Percentiles rank a stretch among this genome's conserved stretches.
phyloP scores from a whole-genome alignment of 2,797 vertebrate species.

The Megalops cyprinoides region DNA sequence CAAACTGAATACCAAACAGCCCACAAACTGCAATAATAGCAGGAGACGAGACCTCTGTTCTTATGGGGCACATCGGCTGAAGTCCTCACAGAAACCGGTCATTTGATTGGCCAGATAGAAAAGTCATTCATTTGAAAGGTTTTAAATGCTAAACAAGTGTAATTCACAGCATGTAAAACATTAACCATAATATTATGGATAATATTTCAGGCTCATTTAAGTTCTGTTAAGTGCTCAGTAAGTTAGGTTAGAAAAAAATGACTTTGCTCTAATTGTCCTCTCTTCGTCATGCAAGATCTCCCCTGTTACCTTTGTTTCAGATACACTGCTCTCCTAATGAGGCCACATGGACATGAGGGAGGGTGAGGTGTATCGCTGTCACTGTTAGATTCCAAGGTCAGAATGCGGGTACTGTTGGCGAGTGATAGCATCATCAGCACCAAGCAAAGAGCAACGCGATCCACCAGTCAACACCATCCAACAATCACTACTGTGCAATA shows the following conservation, averaged over 20 bases:
- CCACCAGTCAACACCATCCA: too few species aligned
- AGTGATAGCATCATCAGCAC: too few species aligned
- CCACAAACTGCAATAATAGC: not conserved
- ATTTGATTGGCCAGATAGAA: not conserved
- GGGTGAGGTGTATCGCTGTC: not conserved
- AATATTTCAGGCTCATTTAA: too few species aligned
- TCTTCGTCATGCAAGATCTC: not conserved
- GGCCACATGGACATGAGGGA: not conserved
- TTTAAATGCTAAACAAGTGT: constrained; percentile 4
- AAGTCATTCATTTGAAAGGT: not conserved
- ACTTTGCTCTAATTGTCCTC: not conserved
- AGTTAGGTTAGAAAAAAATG: not conserved
- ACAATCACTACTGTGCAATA: too few species aligned
- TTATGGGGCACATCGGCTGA: too few species aligned
- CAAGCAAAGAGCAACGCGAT: too few species aligned
- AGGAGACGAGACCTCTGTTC: not conserved
- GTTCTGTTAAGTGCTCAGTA: too few species aligned
- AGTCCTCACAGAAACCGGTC: not conserved
- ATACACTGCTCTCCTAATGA: not conserved
- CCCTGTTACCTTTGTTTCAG: not conserved
- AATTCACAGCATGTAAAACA: not conserved
- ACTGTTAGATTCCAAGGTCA: not conserved
- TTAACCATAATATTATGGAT: too few species aligned
- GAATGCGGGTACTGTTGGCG: too few species aligned
- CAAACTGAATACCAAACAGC: not conserved